Conservation (phyloP, 1,140 invertebrate species). For the Drosophila paulistorum region DNA sequence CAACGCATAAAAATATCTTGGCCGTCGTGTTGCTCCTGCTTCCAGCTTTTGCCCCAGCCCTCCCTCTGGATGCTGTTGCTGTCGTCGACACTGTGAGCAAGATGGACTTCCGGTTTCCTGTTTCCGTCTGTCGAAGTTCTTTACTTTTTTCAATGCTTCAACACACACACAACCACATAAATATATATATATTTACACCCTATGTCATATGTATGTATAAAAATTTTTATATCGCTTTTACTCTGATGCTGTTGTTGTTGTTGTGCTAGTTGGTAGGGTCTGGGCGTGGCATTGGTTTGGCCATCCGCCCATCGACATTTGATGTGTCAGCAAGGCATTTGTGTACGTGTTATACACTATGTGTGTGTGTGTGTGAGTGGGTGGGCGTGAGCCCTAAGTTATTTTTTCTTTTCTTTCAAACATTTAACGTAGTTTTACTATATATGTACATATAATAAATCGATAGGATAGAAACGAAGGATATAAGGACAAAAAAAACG, state of each 20-base stretch:
- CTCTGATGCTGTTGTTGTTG: slow-evolving; percentile 35
- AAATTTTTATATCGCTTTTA: slow-evolving; percentile 72
- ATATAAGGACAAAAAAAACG: slow-evolving; percentile 19
- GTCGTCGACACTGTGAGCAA: slow-evolving; percentile 82
- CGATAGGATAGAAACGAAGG: slow-evolving; percentile 46
- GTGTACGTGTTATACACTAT: slow-evolving; percentile 8
- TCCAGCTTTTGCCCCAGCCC: neutral
- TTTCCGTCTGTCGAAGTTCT: slow-evolving; percentile 83
- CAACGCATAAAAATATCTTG: slow-evolving; percentile 81
- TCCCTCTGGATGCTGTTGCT: slow-evolving; percentile 29
- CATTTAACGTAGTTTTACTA: slow-evolving; percentile 59
- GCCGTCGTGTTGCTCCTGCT: slow-evolving; percentile 41
- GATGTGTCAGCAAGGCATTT: slow-evolving; percentile 63
- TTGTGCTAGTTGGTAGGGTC: slow-evolving; percentile 23
- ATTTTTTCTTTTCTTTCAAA: slow-evolving; percentile 32
- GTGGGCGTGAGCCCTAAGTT: slow-evolving; percentile 46
- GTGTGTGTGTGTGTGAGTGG: slow-evolving; percentile 28
- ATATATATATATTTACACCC: slow-evolving; percentile 37
- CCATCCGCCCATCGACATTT: slow-evolving; percentile 65
- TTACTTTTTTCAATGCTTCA: slow-evolving; percentile 79
- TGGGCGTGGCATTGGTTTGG: slow-evolving; percentile 63
- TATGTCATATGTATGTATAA: slow-evolving; percentile 58
- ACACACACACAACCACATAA: slow-evolving; percentile 36
- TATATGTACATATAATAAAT: slow-evolving; percentile 60
- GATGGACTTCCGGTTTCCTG: slow-evolving; percentile 83